These are phyloP conservation scores for Phalloptychus januarius DNA, from an alignment of 2,797 vertebrate genomes.

Conservation along the genomic window DNA sequence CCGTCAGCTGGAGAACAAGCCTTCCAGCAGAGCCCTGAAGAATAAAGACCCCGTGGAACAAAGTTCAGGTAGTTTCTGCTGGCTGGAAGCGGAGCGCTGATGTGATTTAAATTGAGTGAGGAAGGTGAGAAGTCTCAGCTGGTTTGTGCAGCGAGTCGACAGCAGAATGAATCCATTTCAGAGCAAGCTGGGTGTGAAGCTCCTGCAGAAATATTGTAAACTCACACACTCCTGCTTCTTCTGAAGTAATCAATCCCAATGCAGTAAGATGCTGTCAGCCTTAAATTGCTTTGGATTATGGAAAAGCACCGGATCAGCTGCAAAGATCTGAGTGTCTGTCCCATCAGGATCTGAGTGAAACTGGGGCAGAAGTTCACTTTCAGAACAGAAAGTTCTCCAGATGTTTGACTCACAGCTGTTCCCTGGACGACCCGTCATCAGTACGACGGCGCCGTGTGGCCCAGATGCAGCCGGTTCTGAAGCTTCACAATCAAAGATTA, in stretches of 20 bases:
- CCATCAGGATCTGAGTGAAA: slow-evolving; percentile 26
- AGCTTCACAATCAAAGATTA: too few species aligned
- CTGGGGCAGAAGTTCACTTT: slow-evolving; percentile 11
- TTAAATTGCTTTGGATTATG: not conserved
- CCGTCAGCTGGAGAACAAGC: slow-evolving; percentile 35
- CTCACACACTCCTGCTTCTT: not conserved
- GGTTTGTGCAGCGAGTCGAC: slow-evolving; percentile 29
- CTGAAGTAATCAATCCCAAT: not conserved
- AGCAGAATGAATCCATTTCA: slow-evolving; percentile 32
- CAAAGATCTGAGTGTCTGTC: not conserved
- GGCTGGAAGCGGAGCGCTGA: slow-evolving; percentile 34
- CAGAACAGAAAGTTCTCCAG: not conserved
- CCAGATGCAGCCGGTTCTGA: too few species aligned
- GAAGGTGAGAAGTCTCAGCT: slow-evolving; percentile 35
- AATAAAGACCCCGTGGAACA: slow-evolving; percentile 18
- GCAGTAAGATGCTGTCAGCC: not conserved
- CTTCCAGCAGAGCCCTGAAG: slow-evolving; percentile 36
- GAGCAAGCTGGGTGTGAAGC: not conserved
- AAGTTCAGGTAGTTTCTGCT: slow-evolving; percentile 18
- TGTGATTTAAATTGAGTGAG: slow-evolving; percentile 56
- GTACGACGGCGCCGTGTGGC: too few species aligned
- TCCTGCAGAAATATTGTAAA: not conserved
- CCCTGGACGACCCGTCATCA: too few species aligned
- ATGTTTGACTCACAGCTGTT: not conserved
- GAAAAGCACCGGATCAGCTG: not conserved